phyloP scores from a whole-genome alignment of 2,797 vertebrate genomes.

The Huso huso region DNA sequence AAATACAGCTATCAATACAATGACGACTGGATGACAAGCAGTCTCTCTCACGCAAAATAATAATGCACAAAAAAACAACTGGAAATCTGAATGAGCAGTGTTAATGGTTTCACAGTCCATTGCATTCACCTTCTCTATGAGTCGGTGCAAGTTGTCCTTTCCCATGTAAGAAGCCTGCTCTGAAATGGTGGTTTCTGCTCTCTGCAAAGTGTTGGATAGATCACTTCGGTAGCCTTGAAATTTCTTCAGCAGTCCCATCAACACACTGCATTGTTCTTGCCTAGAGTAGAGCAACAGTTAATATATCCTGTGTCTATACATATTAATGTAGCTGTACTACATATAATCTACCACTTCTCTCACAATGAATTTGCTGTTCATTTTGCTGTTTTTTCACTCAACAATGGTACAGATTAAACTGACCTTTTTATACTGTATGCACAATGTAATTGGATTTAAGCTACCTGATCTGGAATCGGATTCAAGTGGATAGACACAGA shows the following conservation, averaged over 20 bases:
- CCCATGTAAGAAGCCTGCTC: slow-evolving; percentile 83
- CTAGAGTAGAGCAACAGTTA: slow-evolving; percentile 39
- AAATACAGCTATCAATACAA: background rate
- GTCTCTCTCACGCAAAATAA: no score
- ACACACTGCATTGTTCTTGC: slow-evolving; percentile 66
- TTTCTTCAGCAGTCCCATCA: slow-evolving; percentile 79
- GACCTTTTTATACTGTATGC: no score
- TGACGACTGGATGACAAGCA: no score
- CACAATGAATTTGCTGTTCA: no score
- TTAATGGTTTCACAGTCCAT: no score
- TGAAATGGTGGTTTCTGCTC: slow-evolving; percentile 68
- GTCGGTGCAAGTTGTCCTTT: slow-evolving; percentile 82
- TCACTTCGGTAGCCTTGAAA: slow-evolving; percentile 74
- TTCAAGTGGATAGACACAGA: no score
- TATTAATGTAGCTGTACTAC: background rate
- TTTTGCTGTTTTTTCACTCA: no score
- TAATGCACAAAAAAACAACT: background rate
- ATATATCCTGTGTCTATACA: background rate
- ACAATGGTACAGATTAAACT: no score
- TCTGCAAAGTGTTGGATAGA: slow-evolving; percentile 71
- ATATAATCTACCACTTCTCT: background rate
- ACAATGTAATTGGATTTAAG: no score
- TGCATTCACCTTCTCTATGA: slow-evolving; percentile 64
- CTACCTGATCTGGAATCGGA: no score
- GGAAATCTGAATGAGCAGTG: no score